These are phyloP conservation scores for Plutella xylostella DNA, from an alignment of 2,888 invertebrate genomes.

Conservation along the genomic window DNA sequence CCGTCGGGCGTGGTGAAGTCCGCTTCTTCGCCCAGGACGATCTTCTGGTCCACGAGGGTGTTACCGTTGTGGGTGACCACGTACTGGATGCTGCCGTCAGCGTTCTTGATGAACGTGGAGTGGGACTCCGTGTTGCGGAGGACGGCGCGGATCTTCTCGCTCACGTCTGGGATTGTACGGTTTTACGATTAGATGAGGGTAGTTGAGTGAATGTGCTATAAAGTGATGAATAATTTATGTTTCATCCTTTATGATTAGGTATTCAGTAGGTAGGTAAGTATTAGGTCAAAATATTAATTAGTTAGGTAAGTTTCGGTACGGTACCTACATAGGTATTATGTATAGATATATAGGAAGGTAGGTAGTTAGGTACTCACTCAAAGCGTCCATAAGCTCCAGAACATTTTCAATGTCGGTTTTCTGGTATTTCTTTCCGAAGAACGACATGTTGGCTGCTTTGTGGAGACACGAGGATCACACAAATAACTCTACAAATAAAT, in stretches of 20 bases:
- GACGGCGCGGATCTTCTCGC: constrained; percentile 11
- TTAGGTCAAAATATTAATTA: background rate
- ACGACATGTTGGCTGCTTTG: constrained; percentile 14
- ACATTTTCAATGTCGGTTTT: constrained; percentile 16
- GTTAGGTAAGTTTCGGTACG: background rate
- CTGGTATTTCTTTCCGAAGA: constrained; percentile 18
- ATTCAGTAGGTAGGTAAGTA: background rate
- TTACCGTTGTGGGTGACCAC: constrained; percentile 7
- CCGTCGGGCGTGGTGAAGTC: constrained; percentile 17
- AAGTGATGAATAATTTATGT: background rate
- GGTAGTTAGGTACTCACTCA: constrained; percentile 14
- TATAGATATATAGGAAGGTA: background rate
- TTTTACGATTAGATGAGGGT: background rate
- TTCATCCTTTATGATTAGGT: background rate
- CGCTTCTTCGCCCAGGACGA: constrained; percentile 8
- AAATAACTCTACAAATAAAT: background rate
- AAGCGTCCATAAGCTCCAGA: constrained; percentile 13
- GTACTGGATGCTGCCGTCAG: constrained; percentile 16
- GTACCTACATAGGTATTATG: background rate
- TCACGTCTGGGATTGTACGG: constrained; percentile 4
- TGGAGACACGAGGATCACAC: background rate
- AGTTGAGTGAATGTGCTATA: background rate
- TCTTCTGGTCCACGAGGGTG: constrained; percentile 11
- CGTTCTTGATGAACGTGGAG: constrained; percentile 15
- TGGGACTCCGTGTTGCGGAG: constrained; percentile 10